Evolutionary conservation across 2,888 invertebrate genomes (phyloP).

Genomic region (Xestia xanthographa): DNA sequence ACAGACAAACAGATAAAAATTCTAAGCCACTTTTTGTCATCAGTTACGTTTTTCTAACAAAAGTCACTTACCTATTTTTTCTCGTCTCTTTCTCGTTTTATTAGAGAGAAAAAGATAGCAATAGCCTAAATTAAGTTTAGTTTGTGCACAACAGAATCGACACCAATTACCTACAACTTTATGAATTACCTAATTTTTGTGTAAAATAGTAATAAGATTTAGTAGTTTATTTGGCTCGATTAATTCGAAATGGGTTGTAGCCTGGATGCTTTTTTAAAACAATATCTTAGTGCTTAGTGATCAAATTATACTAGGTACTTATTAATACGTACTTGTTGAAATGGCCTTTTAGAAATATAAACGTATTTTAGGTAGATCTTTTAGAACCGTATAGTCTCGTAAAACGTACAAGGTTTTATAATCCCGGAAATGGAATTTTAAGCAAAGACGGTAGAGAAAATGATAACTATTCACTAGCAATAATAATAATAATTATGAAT

Average conservation of each 20-base stretch:
- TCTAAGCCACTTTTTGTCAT: too few species aligned
- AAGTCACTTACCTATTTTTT: too few species aligned
- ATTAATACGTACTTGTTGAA: background rate
- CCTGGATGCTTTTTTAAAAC: background rate
- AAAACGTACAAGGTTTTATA: slow-evolving; percentile 25
- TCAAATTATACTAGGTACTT: background rate
- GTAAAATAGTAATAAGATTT: background rate
- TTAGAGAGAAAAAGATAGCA: too few species aligned
- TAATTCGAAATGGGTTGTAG: background rate
- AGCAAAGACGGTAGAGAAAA: slow-evolving; percentile 26
- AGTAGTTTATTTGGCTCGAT: background rate
- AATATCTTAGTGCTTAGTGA: background rate
- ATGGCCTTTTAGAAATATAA: background rate
- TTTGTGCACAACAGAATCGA: too few species aligned
- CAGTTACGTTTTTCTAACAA: too few species aligned
- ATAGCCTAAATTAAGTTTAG: too few species aligned
- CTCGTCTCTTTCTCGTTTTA: too few species aligned
- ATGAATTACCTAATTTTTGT: too few species aligned
- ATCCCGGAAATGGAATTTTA: slow-evolving; percentile 41
- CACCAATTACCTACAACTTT: too few species aligned
- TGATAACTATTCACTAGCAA: background rate
- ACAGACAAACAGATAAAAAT: too few species aligned
- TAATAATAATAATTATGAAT: slow-evolving; percentile 21
- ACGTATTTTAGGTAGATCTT: background rate
- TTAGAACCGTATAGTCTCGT: slow-evolving; percentile 23